Evolutionary conservation across 2,113 vertebrate species (phyloP).

Genomic region (Larimichthys crocea): DNA sequence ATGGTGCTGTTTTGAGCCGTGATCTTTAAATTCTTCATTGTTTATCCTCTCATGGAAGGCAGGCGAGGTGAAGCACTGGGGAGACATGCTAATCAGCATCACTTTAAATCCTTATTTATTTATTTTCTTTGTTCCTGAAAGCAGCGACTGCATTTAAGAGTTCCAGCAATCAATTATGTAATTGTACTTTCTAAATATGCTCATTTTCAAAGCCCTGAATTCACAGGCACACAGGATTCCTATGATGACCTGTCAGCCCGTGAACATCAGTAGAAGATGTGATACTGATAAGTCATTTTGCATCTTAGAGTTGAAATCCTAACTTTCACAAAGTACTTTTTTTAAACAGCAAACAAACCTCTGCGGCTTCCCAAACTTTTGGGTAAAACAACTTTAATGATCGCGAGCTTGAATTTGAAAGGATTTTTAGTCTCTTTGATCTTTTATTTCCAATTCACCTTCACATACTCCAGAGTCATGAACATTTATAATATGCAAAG

Average conservation of each 20-base stretch:
- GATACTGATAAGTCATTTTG: constrained; percentile 36
- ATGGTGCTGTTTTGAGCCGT: constrained; percentile 36
- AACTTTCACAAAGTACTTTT: constrained; percentile 41
- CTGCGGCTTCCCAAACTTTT: constrained; percentile 25
- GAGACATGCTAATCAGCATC: constrained; percentile 50
- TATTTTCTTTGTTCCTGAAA: neutral
- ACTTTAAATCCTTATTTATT: neutral
- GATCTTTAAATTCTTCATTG: constrained; percentile 37
- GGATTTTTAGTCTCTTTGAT: constrained; percentile 75
- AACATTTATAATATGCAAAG: constrained; percentile 78
- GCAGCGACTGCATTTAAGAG: constrained; percentile 8
- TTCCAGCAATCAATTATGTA: constrained; percentile 25
- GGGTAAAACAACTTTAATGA: constrained; percentile 67
- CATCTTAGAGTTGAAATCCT: constrained; percentile 25
- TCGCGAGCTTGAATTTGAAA: constrained; percentile 65
- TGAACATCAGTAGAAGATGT: constrained; percentile 13
- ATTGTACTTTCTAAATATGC: constrained; percentile 34
- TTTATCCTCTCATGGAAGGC: constrained; percentile 41
- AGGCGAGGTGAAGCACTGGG: constrained; percentile 20
- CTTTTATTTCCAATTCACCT: constrained; percentile 77
- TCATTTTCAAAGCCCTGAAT: constrained; percentile 29
- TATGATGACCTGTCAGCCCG: constrained; percentile 13
- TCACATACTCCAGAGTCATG: constrained; percentile 73
- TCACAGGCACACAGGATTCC: constrained; percentile 11
- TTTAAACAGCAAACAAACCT: constrained; percentile 56